Evolutionary conservation across 2,888 invertebrate genomes (phyloP), one percentile per base, ranked within the genome.

Genomic region (Entomobrya proxima): DNA sequence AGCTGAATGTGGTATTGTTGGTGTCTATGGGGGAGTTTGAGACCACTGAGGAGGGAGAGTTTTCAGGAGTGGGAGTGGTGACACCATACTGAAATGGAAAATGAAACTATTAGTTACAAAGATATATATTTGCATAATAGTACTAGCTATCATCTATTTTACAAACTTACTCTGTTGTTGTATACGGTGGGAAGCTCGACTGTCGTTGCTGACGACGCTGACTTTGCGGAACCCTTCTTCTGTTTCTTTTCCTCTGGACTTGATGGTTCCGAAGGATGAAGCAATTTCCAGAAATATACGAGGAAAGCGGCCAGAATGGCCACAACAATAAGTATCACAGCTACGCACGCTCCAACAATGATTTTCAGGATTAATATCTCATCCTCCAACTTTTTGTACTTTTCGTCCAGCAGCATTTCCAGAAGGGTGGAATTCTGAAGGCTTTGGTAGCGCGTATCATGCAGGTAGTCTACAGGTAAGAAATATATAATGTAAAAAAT

Each of bases 111-210:
- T 21, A n/a, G 44, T 72, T 11, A 24, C 30, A 30, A 24, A 11
- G 15, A 40, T 40, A 32, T 6, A 7, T 77, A 69, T 24, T 77
- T 61, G 55, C 6, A 58, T 11, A n/a, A 74, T 75, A 74, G 72
- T 75, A 32, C 37, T 77, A 21, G 18, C 6, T 75, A 5, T 37
- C 15, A 0, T 6, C 11, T 77, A 15, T 37, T 44, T 72, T n/a
- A n/a, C 18, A 74, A 7, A 74, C 47, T 35, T 82, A 82, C 82
- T 24, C 82, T 35, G 30, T 82, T 82, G 52, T 82, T 82, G 64
- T 82, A 87, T 37, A 85, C 79, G 32, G 81, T 77, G 21, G 85
- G 82, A 77, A 87, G 87, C 55, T 87, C 85, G n/a, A 77, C 64
- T 9, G 75, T 30, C 50, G 58, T 79, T n/a, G 75, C 47, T 58